phyloP scores from a whole-genome alignment of 2,888 invertebrate genomes.

The Drosophila greeni region DNA sequence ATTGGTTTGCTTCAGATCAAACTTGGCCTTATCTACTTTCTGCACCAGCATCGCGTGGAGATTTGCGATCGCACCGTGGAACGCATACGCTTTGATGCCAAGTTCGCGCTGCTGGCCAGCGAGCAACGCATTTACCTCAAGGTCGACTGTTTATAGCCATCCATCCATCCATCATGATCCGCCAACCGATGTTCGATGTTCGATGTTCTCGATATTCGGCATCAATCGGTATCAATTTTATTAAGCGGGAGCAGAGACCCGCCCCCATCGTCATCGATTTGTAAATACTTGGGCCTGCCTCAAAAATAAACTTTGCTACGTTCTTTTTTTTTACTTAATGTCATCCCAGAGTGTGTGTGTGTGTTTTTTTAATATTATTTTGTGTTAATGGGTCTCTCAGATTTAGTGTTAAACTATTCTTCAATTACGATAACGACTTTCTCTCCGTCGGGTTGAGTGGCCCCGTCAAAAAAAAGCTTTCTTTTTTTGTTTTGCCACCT shows the following conservation, averaged over 20 bases:
- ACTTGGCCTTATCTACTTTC: slow-evolving; percentile 76
- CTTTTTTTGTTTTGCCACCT: slow-evolving; percentile 10
- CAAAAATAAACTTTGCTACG: slow-evolving; percentile 54
- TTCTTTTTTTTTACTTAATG: slow-evolving; percentile 34
- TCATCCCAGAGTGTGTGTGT: too few relatives aligned
- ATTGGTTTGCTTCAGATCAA: slow-evolving; percentile 75
- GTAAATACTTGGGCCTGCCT: slow-evolving; percentile 50
- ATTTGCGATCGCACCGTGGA: slow-evolving; percentile 70
- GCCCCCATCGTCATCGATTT: slow-evolving; percentile 28
- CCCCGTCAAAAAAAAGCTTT: background rate
- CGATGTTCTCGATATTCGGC: background rate
- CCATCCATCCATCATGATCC: background rate
- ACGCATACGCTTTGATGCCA: slow-evolving; percentile 71
- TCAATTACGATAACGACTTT: background rate
- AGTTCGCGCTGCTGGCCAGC: slow-evolving; percentile 70
- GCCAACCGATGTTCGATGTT: slow-evolving; percentile 1
- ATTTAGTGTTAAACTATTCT: background rate
- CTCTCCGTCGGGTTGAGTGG: slow-evolving; percentile 4
- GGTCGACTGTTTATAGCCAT: slow-evolving; percentile 64
- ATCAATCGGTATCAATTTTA: slow-evolving; percentile 17
- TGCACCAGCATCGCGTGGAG: slow-evolving; percentile 74
- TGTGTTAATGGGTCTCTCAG: too few relatives aligned
- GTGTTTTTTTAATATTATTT: too few relatives aligned
- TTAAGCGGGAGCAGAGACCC: slow-evolving; percentile 14
- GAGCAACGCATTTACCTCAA: slow-evolving; percentile 72